Conservation (phyloP, 1,140 invertebrate genomes). For the Drosophila watanabei region DNA sequence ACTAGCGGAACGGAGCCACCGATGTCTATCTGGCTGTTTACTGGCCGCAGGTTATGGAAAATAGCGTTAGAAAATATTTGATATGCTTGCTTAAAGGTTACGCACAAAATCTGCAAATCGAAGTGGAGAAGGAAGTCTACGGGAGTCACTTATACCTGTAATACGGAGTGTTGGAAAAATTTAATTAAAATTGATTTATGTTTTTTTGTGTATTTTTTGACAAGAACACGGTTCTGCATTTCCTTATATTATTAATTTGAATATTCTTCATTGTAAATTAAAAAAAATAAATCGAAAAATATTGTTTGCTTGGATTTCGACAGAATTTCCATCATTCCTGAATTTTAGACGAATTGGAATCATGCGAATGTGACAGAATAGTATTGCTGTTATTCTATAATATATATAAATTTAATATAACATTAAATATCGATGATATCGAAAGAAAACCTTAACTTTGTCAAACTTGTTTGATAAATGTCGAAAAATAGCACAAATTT, state of each 20-base stretch:
- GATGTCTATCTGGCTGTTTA: slow-evolving; percentile 52
- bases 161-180: neutral
- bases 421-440: no score
- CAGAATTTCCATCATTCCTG: no score
- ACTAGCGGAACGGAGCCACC: slow-evolving; percentile 33
- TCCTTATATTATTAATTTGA: neutral
- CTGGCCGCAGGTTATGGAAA: slow-evolving; percentile 53
- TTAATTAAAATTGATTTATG: slow-evolving; percentile 14
- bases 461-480: no score
- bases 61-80: slow-evolving; percentile 40
- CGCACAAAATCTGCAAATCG: slow-evolving; percentile 21
- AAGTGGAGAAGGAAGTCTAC: slow-evolving; percentile 11
- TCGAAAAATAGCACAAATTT: neutral
- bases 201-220: neutral
- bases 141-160: neutral
- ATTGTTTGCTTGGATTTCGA: neutral
- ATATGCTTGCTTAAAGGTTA: slow-evolving; percentile 43
- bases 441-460: no score
- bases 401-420: no score
- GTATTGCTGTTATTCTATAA: no score
- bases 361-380: no score
- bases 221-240: neutral
- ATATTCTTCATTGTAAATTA: neutral
- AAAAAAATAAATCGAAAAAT: neutral
- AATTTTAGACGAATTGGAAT: no score